phyloP scores from a whole-genome alignment of 2,113 vertebrate genomes.

The Caranx melampygus region DNA sequence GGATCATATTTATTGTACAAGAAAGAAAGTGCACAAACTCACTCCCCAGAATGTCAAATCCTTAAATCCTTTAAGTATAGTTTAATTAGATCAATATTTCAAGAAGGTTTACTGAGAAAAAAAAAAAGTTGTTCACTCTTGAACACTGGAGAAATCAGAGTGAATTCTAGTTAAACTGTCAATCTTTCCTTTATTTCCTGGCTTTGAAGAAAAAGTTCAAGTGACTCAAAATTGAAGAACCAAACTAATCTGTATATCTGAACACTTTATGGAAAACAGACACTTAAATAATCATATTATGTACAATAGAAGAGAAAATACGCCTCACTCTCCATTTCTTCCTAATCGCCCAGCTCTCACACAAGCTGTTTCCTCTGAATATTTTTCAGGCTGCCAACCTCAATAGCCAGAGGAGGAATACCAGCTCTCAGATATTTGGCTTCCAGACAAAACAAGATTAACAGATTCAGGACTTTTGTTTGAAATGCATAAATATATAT shows the following conservation, averaged over 20 bases:
- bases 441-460: not conserved
- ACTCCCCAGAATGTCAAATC: not conserved
- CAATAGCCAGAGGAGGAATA: conserved; percentile 8
- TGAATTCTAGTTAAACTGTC: not conserved
- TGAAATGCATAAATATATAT: not conserved
- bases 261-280: not conserved
- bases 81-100: not conserved
- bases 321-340: not conserved
- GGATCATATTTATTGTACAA: not conserved
- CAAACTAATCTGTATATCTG: too few relatives aligned
- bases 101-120: too few relatives aligned
- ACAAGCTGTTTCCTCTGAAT: not conserved
- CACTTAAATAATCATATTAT: not conserved
- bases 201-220: not conserved
- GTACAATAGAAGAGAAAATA: conserved; percentile 17
- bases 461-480: not conserved
- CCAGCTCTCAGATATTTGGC: not conserved
- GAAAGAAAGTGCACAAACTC: too few relatives aligned
- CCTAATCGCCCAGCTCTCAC: conserved; percentile 2
- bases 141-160: not conserved
- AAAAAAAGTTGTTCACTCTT: not conserved
- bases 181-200: not conserved
- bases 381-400: conserved; percentile 8
- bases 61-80: not conserved
- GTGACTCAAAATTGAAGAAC: not conserved